These are phyloP conservation scores for Polydesmus complanatus DNA, from an alignment of 2,888 invertebrate genomes.

Conservation along the genomic window DNA sequence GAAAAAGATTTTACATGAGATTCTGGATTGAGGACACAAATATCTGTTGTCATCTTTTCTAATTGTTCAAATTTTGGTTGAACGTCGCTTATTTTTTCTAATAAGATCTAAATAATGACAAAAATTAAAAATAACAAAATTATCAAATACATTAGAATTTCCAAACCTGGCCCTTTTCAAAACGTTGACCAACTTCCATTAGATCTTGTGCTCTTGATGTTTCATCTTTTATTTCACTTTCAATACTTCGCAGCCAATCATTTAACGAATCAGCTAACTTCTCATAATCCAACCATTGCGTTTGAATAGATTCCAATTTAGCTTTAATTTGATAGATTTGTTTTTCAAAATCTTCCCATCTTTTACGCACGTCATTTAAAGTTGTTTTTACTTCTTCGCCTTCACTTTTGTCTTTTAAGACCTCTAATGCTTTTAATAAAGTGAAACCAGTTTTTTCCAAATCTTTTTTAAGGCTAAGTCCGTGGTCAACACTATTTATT, in stretches of 20 bases:
- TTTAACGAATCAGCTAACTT: constrained; percentile 55
- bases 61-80: constrained; percentile 52
- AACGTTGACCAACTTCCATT: constrained; percentile 12
- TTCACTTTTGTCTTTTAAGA: constrained; percentile 44
- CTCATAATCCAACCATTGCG: constrained; percentile 69
- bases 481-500: constrained; percentile 1
- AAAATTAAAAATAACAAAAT: not conserved
- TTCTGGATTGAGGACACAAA: constrained; percentile 64
- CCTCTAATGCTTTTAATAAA: not conserved
- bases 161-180: constrained; percentile 5
- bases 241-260: constrained; percentile 63
- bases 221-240: constrained; percentile 57
- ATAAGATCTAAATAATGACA: constrained; percentile 31
- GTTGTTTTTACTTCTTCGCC: constrained; percentile 50
- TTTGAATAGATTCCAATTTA: constrained; percentile 53
- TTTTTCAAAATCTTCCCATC: constrained; percentile 53
- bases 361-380: constrained; percentile 51
- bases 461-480: constrained; percentile 6
- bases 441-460: constrained; percentile 1
- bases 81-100: constrained; percentile 48
- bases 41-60: constrained; percentile 50
- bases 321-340: constrained; percentile 53
- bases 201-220: constrained; percentile 32
- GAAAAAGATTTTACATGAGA: constrained; percentile 68
- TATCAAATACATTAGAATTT: not conserved